Evolutionary conservation across 2,888 invertebrate species (phyloP), one percentile per base, ranked within the genome.

Genomic region (Harpalus rufipes): DNA sequence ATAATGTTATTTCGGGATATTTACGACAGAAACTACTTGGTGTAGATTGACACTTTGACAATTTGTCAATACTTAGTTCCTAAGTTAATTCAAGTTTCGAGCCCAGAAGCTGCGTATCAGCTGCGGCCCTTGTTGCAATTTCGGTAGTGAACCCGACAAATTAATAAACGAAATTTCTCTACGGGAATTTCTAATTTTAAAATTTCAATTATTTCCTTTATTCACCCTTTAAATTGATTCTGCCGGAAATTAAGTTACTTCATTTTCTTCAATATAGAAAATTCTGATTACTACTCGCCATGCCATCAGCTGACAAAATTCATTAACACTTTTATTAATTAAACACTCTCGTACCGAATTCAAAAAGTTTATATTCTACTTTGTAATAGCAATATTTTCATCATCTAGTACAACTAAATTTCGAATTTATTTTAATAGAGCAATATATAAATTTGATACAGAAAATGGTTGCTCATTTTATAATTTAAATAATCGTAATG

Each of bases 31-130:
- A 82, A 59, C 76, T 83, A 83, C 61, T 76, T 76, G 61, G 82
- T 72, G 82, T 82, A 59, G 83, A 83, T 83, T 83, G 83, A 83
- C 83, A 83, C 61, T 39, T 76, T 83, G 83, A 83, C 83, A 83
- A 83, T 83, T 83, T 76, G 76, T 83, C 83, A 83, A 83, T 83
- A 83, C 83, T 83, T 83, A 59, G 83, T 82, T 82, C 32, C 56
- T 83, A 83, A 83, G 83, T 83, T 83, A 83, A 83, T 83, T 83
- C 76, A 83, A 83, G 83, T 83, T 83, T 83, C 16, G 12, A 59
- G 74, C 10, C 63, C 14, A 18, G 68, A 21, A 18, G 72, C 25
- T 59, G 32, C 51, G 82, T 82, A 59, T 82, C 82, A 83, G 83
- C 83, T 83, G 83, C 44, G 83, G n/a, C 83, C 41, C 76, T 21